Evolutionary conservation across 2,888 invertebrate genomes (phyloP).

Genomic region (Aleiodes testaceus): DNA sequence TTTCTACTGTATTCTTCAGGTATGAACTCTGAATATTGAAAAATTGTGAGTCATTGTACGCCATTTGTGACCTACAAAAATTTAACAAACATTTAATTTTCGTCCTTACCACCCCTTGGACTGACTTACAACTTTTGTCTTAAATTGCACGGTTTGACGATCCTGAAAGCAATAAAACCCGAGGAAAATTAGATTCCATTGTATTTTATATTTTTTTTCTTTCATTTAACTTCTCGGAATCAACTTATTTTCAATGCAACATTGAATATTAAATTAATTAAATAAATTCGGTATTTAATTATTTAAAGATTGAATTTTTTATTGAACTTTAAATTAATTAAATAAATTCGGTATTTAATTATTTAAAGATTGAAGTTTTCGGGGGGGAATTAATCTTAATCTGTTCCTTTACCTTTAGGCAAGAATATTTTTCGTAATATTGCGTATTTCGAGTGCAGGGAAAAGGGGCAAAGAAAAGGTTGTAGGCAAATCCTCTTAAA

Average conservation of each 20-base stretch:
- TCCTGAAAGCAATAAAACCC: neutral
- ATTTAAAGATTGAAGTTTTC: no score
- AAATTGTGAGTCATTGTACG: slow-evolving; percentile 17
- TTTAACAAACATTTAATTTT: neutral
- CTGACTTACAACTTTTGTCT: slow-evolving; percentile 7
- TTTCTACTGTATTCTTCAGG: neutral
- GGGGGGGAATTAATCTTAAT: no score
- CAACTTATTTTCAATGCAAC: no score
- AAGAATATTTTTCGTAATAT: slow-evolving; percentile 21
- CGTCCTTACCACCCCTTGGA: neutral
- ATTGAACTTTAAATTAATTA: no score
- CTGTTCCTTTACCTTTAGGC: neutral
- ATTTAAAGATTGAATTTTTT: no score
- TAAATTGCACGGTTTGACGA: neutral
- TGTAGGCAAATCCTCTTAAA: slow-evolving; percentile 47
- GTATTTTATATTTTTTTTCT: neutral
- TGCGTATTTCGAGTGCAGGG: slow-evolving; percentile 31
- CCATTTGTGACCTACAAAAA: slow-evolving; percentile 17
- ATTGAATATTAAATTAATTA: no score
- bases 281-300: no score
- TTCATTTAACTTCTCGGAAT: neutral
- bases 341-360: no score
- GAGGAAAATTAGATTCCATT: neutral
- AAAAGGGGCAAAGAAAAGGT: slow-evolving; percentile 26
- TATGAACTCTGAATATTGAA: neutral